Conservation (phyloP, 2,888 invertebrate species). For the Parthenolecanium corni region DNA sequence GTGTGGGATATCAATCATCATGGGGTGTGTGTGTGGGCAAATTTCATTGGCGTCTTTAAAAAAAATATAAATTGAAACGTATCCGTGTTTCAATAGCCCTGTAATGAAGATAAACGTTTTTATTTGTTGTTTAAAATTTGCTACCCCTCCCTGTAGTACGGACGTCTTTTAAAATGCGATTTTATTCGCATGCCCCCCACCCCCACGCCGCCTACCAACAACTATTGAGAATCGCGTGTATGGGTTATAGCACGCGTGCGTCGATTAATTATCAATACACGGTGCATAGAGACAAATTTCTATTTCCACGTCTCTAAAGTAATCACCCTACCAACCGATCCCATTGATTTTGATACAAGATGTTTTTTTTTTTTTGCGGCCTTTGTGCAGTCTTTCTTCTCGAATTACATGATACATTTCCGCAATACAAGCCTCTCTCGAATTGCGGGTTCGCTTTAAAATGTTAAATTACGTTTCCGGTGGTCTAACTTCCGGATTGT, state of each 20-base stretch:
- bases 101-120: constrained; percentile 16
- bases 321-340: too few relatives aligned
- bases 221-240: background rate
- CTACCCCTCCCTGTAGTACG: background rate
- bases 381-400: too few relatives aligned
- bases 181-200: background rate
- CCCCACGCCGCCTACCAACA: too few relatives aligned
- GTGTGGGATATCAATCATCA: too few relatives aligned
- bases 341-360: too few relatives aligned
- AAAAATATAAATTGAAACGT: too few relatives aligned
- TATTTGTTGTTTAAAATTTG: constrained; percentile 8
- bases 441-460: constrained; percentile 16
- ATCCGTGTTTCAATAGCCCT: background rate
- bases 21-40: too few relatives aligned
- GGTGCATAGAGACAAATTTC: background rate
- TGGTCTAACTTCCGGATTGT: constrained; percentile 27
- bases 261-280: constrained; percentile 16
- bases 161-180: background rate
- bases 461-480: constrained; percentile 26
- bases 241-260: background rate
- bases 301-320: background rate
- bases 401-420: constrained; percentile 17
- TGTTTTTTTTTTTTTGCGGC: too few relatives aligned
- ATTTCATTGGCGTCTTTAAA: too few relatives aligned
- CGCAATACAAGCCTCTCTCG: constrained; percentile 13